Evolutionary conservation across 2,888 invertebrate species (phyloP).

Genomic region (Eupithecia insigniata): DNA sequence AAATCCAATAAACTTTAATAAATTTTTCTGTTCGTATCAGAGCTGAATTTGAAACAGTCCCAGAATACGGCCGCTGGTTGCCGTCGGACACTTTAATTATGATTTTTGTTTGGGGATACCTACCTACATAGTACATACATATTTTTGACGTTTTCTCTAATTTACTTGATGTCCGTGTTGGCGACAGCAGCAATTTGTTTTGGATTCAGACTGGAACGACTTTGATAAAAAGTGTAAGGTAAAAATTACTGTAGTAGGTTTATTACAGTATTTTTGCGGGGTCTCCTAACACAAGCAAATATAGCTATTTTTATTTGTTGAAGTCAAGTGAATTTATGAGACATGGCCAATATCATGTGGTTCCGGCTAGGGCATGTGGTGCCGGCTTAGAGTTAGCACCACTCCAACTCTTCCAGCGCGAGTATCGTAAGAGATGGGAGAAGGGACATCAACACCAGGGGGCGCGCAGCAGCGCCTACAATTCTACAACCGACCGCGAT

Average conservation of each 20-base stretch:
- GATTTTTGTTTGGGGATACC: constrained; percentile 31
- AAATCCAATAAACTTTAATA: neutral
- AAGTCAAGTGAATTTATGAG: neutral
- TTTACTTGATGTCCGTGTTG: constrained; percentile 16
- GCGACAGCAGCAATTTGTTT: constrained; percentile 10
- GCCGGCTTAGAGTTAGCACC: neutral
- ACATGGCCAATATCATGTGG: neutral
- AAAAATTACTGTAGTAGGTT: too few relatives aligned
- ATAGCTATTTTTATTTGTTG: too few relatives aligned
- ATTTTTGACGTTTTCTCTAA: constrained; percentile 22
- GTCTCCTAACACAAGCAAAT: too few relatives aligned
- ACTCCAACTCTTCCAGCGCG: neutral
- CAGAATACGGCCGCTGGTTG: constrained; percentile 10
- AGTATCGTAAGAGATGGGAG: too few relatives aligned
- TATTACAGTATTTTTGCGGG: neutral
- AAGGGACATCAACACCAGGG: neutral
- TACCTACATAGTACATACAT: neutral
- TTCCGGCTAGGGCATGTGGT: neutral
- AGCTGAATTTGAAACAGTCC: neutral
- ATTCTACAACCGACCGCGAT: neutral
- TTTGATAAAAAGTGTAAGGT: neutral
- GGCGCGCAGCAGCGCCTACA: neutral
- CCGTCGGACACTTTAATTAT: constrained; percentile 31
- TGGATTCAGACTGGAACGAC: neutral
- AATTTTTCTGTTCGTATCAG: neutral